Percentiles rank a stretch among this genome's conserved stretches.
Conservation (phyloP, 1,140 invertebrate genomes). For the Lethrus apterus region DNA sequence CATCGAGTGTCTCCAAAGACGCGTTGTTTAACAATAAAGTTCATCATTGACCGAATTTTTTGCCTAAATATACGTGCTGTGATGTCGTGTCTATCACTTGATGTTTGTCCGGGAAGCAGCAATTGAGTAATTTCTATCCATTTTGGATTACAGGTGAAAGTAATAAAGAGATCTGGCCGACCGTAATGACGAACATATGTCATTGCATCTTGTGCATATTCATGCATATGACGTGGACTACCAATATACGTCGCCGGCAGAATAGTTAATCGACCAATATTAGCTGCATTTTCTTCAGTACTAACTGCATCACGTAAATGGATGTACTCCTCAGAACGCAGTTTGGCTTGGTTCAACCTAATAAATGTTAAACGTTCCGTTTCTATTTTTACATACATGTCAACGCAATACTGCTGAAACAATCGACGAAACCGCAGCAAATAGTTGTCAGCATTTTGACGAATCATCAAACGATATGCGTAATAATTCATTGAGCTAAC, state of each 20-base stretch:
- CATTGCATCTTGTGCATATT: conserved; percentile 38
- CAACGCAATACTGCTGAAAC: conserved; percentile 38
- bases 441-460: conserved; percentile 33
- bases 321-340: no score
- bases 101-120: conserved; percentile 34
- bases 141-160: no score
- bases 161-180: conserved; percentile 25
- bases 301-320: conserved; percentile 21
- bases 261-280: conserved; percentile 33
- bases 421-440: conserved; percentile 23
- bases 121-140: conserved; percentile 39
- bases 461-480: conserved; percentile 32
- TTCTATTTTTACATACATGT: conserved; percentile 34
- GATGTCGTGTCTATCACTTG: conserved; percentile 37
- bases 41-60: neutral
- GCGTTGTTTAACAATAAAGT: conserved; percentile 5
- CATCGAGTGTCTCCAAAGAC: conserved; percentile 21
- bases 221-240: conserved; percentile 41
- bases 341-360: conserved; percentile 16
- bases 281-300: conserved; percentile 24
- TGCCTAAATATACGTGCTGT: conserved; percentile 14
- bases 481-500: conserved; percentile 14
- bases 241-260: conserved; percentile 39
- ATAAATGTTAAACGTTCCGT: conserved; percentile 35
- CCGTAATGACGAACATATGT: neutral